Base-by-base conservation (phyloP, 2,888 invertebrate species). In the Scaptomyza reducta region DNA sequence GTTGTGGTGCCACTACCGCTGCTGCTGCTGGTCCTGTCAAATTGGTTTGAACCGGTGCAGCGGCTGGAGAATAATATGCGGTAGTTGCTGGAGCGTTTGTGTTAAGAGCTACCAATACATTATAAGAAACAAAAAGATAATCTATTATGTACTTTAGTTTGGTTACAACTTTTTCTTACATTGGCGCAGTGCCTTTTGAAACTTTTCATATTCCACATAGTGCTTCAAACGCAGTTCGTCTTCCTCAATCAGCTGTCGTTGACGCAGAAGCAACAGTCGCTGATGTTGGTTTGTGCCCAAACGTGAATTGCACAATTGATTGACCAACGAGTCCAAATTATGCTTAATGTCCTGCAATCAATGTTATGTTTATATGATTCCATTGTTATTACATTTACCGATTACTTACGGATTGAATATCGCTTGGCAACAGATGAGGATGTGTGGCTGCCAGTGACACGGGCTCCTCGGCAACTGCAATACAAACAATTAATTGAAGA, bases 191-290 rank as follows among this genome's bases (percentile, higher is more conserved):
- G 89, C 89, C 68, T 92, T 91, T 62, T 92, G 91, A 56, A 92
- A 92, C 71, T 92, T 92, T 65, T 92, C 92, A 63, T 91, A 88
- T 80, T 92, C 92, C 55, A 91, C 90, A 63, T 90, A 92, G 68
- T 92, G 92, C 50, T 91, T 91, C 5, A 92, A 71, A 4, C 92
- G 88, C 46, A 92, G 70, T 69, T 92, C 92, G 70, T 92, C 92
- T 60, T 92, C 92, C 81, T 92, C 92, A 29, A 92, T 90, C 33
- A 91, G 89, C 61, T 92, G 92, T 22, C 92, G 90, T 71, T 92
- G 92, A 14, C 92, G 79, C 18, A 92, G 66, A 10, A 92, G 78
- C 38, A 91, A 64, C 22, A 92, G 74, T 42, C 91, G 89, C 68
- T 92, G 92, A 42, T 91, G 90, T 51, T 90, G 90, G 61, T 90